These are phyloP conservation scores for Phortica variegata DNA, from an alignment of 1,140 invertebrate genomes.

Conservation along the genomic window DNA sequence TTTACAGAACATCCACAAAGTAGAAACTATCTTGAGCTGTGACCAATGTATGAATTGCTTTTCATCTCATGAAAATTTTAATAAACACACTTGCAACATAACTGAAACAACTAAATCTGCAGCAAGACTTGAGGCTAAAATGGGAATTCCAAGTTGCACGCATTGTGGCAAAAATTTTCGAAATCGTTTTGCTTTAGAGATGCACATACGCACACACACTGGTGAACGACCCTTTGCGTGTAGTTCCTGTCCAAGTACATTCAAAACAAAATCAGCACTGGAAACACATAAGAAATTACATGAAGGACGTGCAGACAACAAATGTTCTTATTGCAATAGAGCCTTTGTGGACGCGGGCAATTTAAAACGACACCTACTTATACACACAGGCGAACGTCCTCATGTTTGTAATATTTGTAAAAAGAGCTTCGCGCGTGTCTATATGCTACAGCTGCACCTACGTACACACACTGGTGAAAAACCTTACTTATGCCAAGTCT, in stretches of 20 bases:
- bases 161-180: slow-evolving; percentile 29
- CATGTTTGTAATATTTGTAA: slow-evolving; percentile 59
- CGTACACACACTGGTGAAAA: slow-evolving; percentile 62
- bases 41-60: slow-evolving; percentile 19
- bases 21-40: slow-evolving; percentile 10
- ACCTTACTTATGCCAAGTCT: slow-evolving; percentile 59
- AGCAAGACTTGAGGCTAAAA: neutral
- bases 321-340: slow-evolving; percentile 51
- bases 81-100: slow-evolving; percentile 16
- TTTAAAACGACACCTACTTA: slow-evolving; percentile 29
- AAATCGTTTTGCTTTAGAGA: slow-evolving; percentile 18
- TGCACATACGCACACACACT: slow-evolving; percentile 93
- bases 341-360: slow-evolving; percentile 50
- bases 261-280: slow-evolving; percentile 62
- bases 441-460: slow-evolving; percentile 53
- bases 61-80: slow-evolving; percentile 8
- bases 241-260: slow-evolving; percentile 85
- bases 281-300: slow-evolving; percentile 25
- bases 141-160: slow-evolving; percentile 7
- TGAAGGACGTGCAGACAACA: slow-evolving; percentile 72
- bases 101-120: too few relatives aligned
- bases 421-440: slow-evolving; percentile 50
- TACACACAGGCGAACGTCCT: slow-evolving; percentile 38
- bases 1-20: slow-evolving; percentile 19
- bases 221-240: slow-evolving; percentile 96